phyloP scores from a whole-genome alignment of 1,140 invertebrate species.

The Heliconius nattereri region DNA sequence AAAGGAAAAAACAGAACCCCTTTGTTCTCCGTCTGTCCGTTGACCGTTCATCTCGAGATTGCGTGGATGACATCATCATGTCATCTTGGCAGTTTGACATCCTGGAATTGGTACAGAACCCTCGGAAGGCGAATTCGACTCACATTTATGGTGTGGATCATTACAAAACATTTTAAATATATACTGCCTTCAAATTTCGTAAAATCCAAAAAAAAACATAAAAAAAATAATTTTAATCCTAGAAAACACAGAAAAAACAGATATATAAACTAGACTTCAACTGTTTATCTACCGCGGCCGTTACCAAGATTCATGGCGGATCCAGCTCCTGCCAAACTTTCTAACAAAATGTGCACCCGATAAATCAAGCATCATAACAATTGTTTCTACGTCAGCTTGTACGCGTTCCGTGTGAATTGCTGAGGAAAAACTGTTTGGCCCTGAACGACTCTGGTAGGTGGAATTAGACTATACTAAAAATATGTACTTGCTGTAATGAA shows the following conservation, averaged over 20 bases:
- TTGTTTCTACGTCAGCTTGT: conserved; percentile 40
- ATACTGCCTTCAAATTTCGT: not conserved
- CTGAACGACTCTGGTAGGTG: conserved; percentile 29
- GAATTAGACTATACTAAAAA: conserved; percentile 25
- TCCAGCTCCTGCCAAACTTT: conserved; percentile 49
- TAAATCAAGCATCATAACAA: conserved; percentile 65
- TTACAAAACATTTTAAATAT: too few species aligned
- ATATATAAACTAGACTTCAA: conserved; percentile 47
- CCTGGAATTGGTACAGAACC: too few species aligned
- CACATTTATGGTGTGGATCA: too few species aligned
- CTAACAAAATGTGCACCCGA: conserved; percentile 62
- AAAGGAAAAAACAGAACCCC: too few species aligned
- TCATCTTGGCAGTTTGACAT: too few species aligned
- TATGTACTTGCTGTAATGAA: conserved; percentile 16
- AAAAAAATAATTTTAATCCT: not conserved
- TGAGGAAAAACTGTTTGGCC: conserved; percentile 42
- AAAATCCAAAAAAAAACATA: not conserved
- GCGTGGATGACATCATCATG: too few species aligned
- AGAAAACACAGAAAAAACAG: too few species aligned
- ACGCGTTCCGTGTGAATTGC: conserved; percentile 46
- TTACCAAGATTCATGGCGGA: conserved; percentile 60
- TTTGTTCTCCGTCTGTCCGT: too few species aligned
- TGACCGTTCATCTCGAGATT: too few species aligned
- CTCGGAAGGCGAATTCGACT: too few species aligned
- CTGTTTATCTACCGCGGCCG: conserved; percentile 42